Evolutionary conservation across 1,140 invertebrate genomes (phyloP), one percentile per base, ranked within the genome.

Genomic region (Scaptomyza pallida): DNA sequence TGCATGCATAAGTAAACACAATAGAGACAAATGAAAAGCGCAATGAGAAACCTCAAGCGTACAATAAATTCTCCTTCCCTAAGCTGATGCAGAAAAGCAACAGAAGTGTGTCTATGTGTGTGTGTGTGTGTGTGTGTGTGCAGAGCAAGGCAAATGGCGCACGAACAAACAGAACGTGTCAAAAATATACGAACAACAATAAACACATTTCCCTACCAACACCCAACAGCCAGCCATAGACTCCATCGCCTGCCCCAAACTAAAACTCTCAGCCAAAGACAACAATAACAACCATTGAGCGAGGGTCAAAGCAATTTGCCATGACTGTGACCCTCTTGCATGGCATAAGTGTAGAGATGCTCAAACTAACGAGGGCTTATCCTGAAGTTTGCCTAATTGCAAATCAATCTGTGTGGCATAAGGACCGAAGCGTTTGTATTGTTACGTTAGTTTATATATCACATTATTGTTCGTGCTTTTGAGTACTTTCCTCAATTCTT

Each of bases 41-140:
- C 76, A 85, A 79, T 72, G 52, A 9, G 26, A 74, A 82, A 82
- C 71, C 79, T 56, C 57, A 72, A 73, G 79, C 71, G 48, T 26
- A 68, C 57, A 55, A 82, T 71, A 83, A 83, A 82, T 78, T 67
- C 52, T 16, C 41, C 41, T 45, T 33, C 5, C 61, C 56, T 23
- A 8, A 26, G 61, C 30, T 35, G 43, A 9, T 55, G 44, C 35
- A 57, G 40, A n/a, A 37, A n/a, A 4, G 5, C 33, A 37, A 30
- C 8, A 30, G n/a, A 37, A n/a, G 12, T 67, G 41, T 65, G 43
- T 65, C 37, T 26, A 35, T 30, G 13, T 52, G 15, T 57, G 45
- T 52, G 26, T 52, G 15, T 67, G 41, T 65, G 55, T 67, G 47
- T 45, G 35, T 37, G 61, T 52, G 26, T 56, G 30, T 13, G 4